Evolutionary conservation across 2,797 vertebrate species (phyloP).

Genomic region (Coluber constrictor): DNA sequence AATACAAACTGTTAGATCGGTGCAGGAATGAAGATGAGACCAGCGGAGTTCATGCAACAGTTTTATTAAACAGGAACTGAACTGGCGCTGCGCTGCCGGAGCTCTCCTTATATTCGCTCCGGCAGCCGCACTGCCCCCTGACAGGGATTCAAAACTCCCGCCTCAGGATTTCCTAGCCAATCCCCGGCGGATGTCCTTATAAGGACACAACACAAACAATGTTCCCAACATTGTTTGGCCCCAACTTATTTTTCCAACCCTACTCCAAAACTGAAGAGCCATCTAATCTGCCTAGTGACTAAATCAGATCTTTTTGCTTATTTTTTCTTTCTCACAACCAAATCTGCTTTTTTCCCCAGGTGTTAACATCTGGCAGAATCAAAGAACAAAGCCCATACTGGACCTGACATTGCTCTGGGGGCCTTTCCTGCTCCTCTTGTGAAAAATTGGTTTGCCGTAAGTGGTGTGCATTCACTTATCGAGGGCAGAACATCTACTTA

Average conservation of each 20-base stretch:
- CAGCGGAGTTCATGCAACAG: no score
- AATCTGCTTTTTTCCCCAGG: neutral
- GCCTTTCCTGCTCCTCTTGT: neutral
- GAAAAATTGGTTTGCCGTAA: neutral
- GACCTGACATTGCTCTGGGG: neutral
- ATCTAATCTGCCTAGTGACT: neutral
- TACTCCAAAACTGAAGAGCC: neutral
- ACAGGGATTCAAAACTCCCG: no score
- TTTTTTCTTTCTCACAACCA: neutral
- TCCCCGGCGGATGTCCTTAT: no score
- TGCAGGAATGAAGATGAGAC: no score
- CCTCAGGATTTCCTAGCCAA: no score
- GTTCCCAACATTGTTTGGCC: neutral
- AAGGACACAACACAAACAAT: no score
- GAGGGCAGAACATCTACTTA: conserved; percentile 38
- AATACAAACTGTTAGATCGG: no score
- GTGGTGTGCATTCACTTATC: conserved; percentile 2
- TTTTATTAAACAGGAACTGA: no score
- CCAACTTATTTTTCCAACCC: neutral
- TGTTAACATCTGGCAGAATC: neutral
- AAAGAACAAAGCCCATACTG: neutral
- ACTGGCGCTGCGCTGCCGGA: no score
- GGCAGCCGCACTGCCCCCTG: no score
- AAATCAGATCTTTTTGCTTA: neutral
- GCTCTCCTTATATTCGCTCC: no score